Evolutionary conservation across 2,797 vertebrate species (phyloP), one percentile per base, ranked within the genome.

Genomic region (Neomorphus geoffroyi): DNA sequence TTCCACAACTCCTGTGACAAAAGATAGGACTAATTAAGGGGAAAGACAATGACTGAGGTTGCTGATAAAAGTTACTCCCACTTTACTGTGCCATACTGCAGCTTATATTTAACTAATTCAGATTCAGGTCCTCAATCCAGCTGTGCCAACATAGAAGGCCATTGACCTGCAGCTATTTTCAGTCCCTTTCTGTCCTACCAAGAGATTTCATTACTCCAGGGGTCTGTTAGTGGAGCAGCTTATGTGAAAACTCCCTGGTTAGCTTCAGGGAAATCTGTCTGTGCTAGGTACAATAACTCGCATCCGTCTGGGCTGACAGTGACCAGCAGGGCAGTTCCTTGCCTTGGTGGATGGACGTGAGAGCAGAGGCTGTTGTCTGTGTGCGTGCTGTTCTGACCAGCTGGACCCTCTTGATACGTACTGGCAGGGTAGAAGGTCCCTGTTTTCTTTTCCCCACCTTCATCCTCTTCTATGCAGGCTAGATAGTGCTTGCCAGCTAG

Each of bases 201-300:
- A 43, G 26, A 62, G 8, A 14, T 37, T 48, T 61, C 41, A 84
- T 51, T 10, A 30, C 24, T n/a, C 21, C 10, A 41, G 16, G 16
- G 35, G 32, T 53, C 10, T 77, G 12, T 18, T 33, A 72, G 28
- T 66, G 27, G 46, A 84, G 27, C 39, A 56, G 9, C 53, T 78
- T 39, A 7, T 48, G 10, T 69, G 62, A 58, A 81, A 85, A 62
- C 18, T 48, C 27, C 24, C 15, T 53, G 10, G 13, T 39, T 10
- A 67, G 1, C 11, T 39, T 65, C n/a, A 72, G 43, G 51, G 74
- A 81, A 69, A 46, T 48, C 39, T 83, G 6, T 50, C 33, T 62
- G 28, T 4, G 0, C 30, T 32, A 51, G 46, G 23, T 23, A 28
- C 15, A 51, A 26, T 13, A 35, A 14, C 24, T 37, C 1, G 0